Percentiles rank a stretch among this genome's conserved stretches.
phyloP scores from a whole-genome alignment of 1,140 invertebrate species.

The Ladona fulva region DNA sequence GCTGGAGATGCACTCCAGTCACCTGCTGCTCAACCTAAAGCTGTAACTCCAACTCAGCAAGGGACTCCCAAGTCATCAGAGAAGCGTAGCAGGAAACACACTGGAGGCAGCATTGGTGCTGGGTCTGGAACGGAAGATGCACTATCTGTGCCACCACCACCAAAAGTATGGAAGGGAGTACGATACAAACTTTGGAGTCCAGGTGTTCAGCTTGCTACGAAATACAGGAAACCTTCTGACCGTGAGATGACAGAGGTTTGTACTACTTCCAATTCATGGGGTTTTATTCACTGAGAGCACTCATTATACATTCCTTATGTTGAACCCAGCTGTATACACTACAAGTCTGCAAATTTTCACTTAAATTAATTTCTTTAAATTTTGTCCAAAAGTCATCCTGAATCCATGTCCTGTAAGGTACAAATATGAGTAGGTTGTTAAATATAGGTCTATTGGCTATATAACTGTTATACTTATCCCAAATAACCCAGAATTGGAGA shows the following conservation, averaged over 20 bases:
- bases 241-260: slow-evolving; percentile 69
- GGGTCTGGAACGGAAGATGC: slow-evolving; percentile 27
- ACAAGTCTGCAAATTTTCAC: too few species aligned
- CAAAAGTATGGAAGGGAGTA: slow-evolving; percentile 60
- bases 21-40: not conserved
- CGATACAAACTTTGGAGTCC: slow-evolving; percentile 64
- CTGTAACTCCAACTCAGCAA: not conserved
- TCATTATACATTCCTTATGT: too few species aligned
- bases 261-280: not conserved
- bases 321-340: too few species aligned
- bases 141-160: slow-evolving; percentile 38
- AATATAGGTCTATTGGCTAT: too few species aligned
- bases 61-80: not conserved
- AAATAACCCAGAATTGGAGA: too few species aligned
- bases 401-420: too few species aligned
- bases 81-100: not conserved
- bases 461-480: too few species aligned
- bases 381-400: too few species aligned
- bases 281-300: too few species aligned
- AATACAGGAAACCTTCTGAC: slow-evolving; percentile 67
- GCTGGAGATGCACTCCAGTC: not conserved
- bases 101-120: not conserved
- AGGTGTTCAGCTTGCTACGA: slow-evolving; percentile 47
- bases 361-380: too few species aligned
- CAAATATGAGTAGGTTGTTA: too few species aligned